Conservation (phyloP, 2,797 vertebrate genomes). For the Halcyon smyrnensis region DNA sequence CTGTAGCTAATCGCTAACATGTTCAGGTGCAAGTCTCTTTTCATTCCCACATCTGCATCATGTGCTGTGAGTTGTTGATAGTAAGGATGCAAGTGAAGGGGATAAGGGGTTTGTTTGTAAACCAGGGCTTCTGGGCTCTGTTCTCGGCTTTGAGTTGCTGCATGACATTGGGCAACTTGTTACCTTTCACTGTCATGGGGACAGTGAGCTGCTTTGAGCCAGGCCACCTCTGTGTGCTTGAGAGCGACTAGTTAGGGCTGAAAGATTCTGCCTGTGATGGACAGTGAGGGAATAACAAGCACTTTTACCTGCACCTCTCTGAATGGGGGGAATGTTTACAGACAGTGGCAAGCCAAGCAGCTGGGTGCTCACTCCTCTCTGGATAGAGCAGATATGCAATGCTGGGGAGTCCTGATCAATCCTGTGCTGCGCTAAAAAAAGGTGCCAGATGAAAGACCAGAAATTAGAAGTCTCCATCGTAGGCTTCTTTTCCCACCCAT, state of each 20-base stretch:
- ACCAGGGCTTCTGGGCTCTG: background rate
- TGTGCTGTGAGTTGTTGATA: background rate
- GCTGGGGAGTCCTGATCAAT: background rate
- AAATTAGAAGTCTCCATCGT: background rate
- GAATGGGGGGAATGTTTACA: background rate
- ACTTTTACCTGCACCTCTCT: background rate
- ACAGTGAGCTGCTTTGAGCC: background rate
- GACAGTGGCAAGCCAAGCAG: background rate
- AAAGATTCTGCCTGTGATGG: background rate
- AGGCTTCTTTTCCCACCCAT: background rate
- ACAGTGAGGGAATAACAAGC: background rate
- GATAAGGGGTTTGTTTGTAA: background rate
- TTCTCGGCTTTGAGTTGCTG: background rate
- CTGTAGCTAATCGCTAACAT: rapidly evolving
- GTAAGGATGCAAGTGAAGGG: background rate
- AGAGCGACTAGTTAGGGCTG: background rate
- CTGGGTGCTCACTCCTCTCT: background rate
- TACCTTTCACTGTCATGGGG: background rate
- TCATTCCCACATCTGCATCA: background rate
- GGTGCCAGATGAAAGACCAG: background rate
- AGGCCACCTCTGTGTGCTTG: background rate
- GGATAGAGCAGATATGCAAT: background rate
- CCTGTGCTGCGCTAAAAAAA: background rate
- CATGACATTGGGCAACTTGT: background rate
- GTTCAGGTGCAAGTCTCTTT: background rate